Evolutionary conservation across 2,797 vertebrate species (phyloP), one percentile per base, ranked within the genome.

Genomic region (Bradypodion pumilum): DNA sequence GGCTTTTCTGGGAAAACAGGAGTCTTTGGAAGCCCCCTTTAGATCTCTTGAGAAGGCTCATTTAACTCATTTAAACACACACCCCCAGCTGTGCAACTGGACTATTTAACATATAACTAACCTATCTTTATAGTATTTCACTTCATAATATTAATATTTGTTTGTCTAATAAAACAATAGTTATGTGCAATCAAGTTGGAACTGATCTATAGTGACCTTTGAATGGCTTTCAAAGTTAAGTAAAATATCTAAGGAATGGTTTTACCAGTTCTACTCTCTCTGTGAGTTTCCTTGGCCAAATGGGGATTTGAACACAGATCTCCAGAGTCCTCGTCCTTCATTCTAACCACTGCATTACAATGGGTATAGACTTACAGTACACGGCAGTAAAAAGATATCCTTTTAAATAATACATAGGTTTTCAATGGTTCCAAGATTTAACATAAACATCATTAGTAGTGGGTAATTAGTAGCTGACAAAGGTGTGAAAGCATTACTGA

Each of bases 361-460:
- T n/a, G n/a, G n/a, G n/a, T n/a, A n/a, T n/a, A 56, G 52, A 19
- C 19, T 56, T 56, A 19, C 86, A 91, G 80, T 82, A 85, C 80
- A 87, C 35, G 89, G 2, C 49, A 77, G 66, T 52, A 52, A 25
- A 89, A 89, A 89, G 86, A 63, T 82, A 78, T 5, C 25, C 85
- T 80, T 88, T 89, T 12, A 84, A 60, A 37, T 0, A 84, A n/a
- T 75, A 1, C 0, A 8, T 52, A 82, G 88, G 63, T 44, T 40
- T 44, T 86, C 16, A 79, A 15, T 32, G 29, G 32, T 49, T 68
- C 16, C 5, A 29, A 8, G 37, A 9, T 60, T 77, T 49, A 74
- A 96, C 95, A 96, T 95, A 96, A 96, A 95, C 93, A 95, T 94
- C 92, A 93, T 96, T 95, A 96, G 90, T 91, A 93, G 92, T 81